A percentile compares a stretch with the other conserved stretches of the same genome.
Evolutionary conservation across 2,797 vertebrate genomes (phyloP).

Genomic region (Paguma larvata): DNA sequence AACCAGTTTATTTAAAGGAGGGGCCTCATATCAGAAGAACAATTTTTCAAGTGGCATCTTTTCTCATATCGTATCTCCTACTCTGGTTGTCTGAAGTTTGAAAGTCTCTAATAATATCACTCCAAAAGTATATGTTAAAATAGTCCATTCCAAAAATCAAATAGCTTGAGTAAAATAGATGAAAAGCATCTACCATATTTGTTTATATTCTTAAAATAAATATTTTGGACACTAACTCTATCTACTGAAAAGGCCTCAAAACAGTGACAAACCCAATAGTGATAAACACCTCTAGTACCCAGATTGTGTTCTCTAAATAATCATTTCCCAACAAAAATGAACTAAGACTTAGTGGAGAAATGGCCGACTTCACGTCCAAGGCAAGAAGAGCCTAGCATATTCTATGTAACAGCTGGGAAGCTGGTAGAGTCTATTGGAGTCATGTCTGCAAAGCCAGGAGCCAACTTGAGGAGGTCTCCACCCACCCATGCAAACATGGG

Average conservation of each 20-base stretch:
- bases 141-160: constrained; percentile 10
- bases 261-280: background rate
- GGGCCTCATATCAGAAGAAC: background rate
- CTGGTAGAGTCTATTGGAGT: background rate
- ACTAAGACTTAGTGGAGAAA: background rate
- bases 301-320: constrained; percentile 23
- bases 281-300: background rate
- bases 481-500: background rate
- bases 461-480: background rate
- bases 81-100: background rate
- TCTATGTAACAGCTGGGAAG: constrained; percentile 5
- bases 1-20: constrained; percentile 17
- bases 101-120: constrained; percentile 31
- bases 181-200: background rate
- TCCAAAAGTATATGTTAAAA: background rate
- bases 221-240: background rate
- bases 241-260: background rate
- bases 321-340: background rate
- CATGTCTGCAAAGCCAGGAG: background rate
- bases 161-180: constrained; percentile 27
- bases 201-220: background rate
- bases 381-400: background rate
- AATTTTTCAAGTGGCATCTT: background rate
- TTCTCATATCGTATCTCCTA: background rate
- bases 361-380: background rate